phyloP scores from a whole-genome alignment of 2,113 vertebrate species.

The Macheiramphus alcinus region DNA sequence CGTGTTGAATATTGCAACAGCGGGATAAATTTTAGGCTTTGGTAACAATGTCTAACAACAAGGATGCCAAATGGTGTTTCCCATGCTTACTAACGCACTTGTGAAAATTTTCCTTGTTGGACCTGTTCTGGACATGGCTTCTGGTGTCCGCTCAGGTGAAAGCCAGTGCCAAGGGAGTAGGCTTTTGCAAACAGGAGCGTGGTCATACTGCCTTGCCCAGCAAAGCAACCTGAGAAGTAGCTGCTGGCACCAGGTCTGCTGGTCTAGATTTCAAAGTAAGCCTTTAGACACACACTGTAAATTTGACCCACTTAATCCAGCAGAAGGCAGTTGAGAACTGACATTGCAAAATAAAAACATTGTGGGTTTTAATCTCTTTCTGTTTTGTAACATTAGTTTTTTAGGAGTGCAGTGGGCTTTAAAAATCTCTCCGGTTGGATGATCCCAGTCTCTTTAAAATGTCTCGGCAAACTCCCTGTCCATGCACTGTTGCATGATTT shows the following conservation, averaged over 20 bases:
- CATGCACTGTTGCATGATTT: neutral
- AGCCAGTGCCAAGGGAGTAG: neutral
- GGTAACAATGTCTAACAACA: neutral
- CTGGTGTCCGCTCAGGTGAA: neutral
- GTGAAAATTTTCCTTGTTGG: neutral
- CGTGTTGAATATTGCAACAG: neutral
- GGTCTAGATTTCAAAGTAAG: neutral
- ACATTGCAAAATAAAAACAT: neutral
- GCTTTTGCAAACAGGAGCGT: neutral
- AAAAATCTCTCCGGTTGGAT: neutral
- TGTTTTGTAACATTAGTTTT: neutral
- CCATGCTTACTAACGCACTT: neutral
- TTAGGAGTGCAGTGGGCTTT: neutral
- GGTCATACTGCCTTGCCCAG: neutral
- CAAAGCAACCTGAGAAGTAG: neutral
- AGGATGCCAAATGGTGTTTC: neutral
- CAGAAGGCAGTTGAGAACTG: neutral
- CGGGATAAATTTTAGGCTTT: neutral
- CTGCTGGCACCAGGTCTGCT: neutral
- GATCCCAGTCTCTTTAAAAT: neutral
- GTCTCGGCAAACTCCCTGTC: neutral
- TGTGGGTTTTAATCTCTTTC: neutral
- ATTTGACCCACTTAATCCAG: neutral
- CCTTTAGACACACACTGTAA: neutral
- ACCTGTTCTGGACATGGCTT: neutral